A percentile compares a stretch with the other conserved stretches of the same genome.
Evolutionary conservation across 2,888 invertebrate species (phyloP).

Genomic region (Villa cingulata): DNA sequence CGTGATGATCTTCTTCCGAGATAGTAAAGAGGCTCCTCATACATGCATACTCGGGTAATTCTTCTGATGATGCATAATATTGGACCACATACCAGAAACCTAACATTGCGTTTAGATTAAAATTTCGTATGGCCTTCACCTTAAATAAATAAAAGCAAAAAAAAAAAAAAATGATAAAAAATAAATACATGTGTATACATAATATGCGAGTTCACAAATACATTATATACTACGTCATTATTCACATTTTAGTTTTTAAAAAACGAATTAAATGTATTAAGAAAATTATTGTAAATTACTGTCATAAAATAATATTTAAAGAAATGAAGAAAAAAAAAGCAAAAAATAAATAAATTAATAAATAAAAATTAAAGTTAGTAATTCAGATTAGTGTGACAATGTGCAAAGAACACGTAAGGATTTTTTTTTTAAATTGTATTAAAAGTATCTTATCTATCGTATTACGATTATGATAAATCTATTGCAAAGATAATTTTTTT

Average conservation of each 20-base stretch:
- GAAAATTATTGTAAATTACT: too few relatives aligned
- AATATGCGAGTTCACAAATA: background rate
- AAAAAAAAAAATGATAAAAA: background rate
- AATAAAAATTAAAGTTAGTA: background rate
- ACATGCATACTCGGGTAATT: constrained; percentile 70
- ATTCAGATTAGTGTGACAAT: background rate
- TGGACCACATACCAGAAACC: constrained; percentile 78
- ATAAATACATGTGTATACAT: background rate
- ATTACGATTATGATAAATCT: too few relatives aligned
- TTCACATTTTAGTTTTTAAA: too few relatives aligned
- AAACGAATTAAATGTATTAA: too few relatives aligned
- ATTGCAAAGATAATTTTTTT: too few relatives aligned
- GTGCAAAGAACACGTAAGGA: background rate
- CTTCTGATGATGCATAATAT: constrained; percentile 80
- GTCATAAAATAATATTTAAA: background rate
- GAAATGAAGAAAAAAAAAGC: background rate
- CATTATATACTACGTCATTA: too few relatives aligned
- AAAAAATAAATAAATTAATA: background rate
- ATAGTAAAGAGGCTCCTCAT: constrained; percentile 51
- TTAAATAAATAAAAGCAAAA: constrained; percentile 14
- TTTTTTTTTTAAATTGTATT: background rate
- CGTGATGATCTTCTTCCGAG: constrained; percentile 32
- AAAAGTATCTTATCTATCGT: too few relatives aligned
- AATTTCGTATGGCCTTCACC: constrained; percentile 66
- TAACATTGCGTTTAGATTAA: constrained; percentile 64